Evolutionary conservation across 2,888 invertebrate genomes (phyloP).

Genomic region (Drosophila picticornis): DNA sequence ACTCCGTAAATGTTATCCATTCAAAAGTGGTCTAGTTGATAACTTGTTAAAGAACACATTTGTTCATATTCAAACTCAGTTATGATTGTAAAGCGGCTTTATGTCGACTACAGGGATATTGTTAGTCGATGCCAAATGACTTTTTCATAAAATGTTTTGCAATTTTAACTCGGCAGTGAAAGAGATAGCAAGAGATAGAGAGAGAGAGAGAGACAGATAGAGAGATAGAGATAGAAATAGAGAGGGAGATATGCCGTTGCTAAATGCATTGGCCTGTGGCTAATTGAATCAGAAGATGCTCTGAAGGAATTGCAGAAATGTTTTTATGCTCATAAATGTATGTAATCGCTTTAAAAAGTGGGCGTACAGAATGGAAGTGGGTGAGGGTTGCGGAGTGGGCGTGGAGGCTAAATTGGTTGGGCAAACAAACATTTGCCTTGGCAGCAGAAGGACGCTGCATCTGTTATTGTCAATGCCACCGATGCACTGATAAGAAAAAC

Average conservation of each 20-base stretch:
- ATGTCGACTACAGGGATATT: background rate
- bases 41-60: background rate
- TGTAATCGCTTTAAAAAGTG: conserved; percentile 66
- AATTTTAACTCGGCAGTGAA: background rate
- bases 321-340: conserved; percentile 60
- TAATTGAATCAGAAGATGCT: conserved; percentile 75
- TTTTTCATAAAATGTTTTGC: background rate
- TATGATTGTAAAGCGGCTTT: background rate
- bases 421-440: conserved; percentile 64
- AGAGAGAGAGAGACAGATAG: background rate
- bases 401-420: background rate
- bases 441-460: conserved; percentile 88
- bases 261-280: conserved; percentile 65
- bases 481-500: conserved; percentile 90
- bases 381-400: background rate
- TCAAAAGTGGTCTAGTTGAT: background rate
- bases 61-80: background rate
- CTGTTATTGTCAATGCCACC: conserved; percentile 98
- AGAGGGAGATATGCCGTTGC: background rate
- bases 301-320: conserved; percentile 58
- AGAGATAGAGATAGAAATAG: background rate
- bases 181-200: background rate
- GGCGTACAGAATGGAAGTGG: background rate
- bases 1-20: background rate
- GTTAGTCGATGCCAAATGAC: background rate